phyloP scores from a whole-genome alignment of 2,888 invertebrate species.

The Octonoba sinensis region DNA sequence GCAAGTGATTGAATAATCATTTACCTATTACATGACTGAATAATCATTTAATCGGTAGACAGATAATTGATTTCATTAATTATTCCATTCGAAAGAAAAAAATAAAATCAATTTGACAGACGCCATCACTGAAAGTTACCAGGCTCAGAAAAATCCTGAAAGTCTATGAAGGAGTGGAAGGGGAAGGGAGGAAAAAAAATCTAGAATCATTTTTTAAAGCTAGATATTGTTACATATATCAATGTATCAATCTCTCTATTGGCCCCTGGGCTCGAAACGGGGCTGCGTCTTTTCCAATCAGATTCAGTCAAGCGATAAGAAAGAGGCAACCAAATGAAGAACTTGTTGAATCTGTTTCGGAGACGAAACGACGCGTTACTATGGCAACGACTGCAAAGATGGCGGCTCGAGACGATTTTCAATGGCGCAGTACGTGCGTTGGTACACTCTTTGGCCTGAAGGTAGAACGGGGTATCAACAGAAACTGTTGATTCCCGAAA shows the following conservation, averaged over 20 bases:
- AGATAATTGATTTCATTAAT: too few relatives aligned
- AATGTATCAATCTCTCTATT: constrained; percentile 1
- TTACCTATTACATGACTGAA: too few relatives aligned
- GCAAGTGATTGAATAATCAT: too few relatives aligned
- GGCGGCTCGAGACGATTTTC: constrained; percentile 9
- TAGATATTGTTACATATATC: background rate
- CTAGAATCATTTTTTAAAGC: too few relatives aligned
- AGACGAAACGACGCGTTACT: constrained; percentile 17
- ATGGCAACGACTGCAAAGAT: constrained; percentile 1
- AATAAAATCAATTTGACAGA: too few relatives aligned
- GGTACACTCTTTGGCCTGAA: constrained; percentile 1
- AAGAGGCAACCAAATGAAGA: constrained; percentile 25
- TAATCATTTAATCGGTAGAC: too few relatives aligned
- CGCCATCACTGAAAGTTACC: too few relatives aligned
- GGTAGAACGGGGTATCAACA: background rate
- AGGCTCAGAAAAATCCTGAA: too few relatives aligned
- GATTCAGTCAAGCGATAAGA: constrained; percentile 20
- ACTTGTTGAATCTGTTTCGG: constrained; percentile 42
- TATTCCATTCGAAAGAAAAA: too few relatives aligned
- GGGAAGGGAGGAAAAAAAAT: too few relatives aligned
- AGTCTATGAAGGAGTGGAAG: too few relatives aligned
- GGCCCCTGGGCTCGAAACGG: constrained; percentile 5
- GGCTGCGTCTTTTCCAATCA: constrained; percentile 37
- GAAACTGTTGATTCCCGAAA: constrained; percentile 21
- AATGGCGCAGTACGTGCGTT: background rate